Evolutionary conservation across 2,797 vertebrate species (phyloP), one percentile per base, ranked within the genome.

Genomic region (Chromis chromis): DNA sequence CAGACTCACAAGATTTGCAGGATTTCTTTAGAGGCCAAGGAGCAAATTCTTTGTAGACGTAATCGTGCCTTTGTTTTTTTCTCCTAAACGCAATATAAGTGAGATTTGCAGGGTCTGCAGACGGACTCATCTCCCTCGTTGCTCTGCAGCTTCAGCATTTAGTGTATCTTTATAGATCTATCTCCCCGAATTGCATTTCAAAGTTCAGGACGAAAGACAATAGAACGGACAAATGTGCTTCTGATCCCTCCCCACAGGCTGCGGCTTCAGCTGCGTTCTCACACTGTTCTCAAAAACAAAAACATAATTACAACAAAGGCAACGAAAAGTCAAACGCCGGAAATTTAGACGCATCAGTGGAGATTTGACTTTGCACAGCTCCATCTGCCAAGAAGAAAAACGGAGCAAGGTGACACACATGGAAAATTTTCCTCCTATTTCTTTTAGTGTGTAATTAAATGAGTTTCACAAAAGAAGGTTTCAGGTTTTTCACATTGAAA

Each of bases 31-130:
- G 53, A 84, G 49, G 84, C 83, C 74, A 80, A 72, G 80, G 42
- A 88, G 74, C 72, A 82, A 84, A 88, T 79, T 88, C 83, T 86
- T 88, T 82, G 28, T 56, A 59, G 84, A 88, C 17, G 4, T 65
- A 78, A 46, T 74, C 12, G 24, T 40, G 70, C 68, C 70, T 50
- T 50, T 62, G 48, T 87, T 79, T 73, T 74, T 79, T 79, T 70
- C 75, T 78, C 57, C 83, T 88, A 69, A 84, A 91, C 8, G 73
- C 87, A 94, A 93, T 94, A 92, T 90, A 92, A 92, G 86, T 86
- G 89, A 93, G 92, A 91, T 94, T 94, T 94, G 82, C 73, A 65
- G 75, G 74, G 70, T 78, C 76, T 88, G 76, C 48, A 81, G 74
- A 72, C 31, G 71, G 72, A 84, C 80, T 92, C 78, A 73, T 84